A percentile compares a stretch with the other conserved stretches of the same genome.
These are phyloP conservation scores for Carollia perspicillata DNA, from an alignment of 2,113 vertebrate species.

Conservation along the genomic window DNA sequence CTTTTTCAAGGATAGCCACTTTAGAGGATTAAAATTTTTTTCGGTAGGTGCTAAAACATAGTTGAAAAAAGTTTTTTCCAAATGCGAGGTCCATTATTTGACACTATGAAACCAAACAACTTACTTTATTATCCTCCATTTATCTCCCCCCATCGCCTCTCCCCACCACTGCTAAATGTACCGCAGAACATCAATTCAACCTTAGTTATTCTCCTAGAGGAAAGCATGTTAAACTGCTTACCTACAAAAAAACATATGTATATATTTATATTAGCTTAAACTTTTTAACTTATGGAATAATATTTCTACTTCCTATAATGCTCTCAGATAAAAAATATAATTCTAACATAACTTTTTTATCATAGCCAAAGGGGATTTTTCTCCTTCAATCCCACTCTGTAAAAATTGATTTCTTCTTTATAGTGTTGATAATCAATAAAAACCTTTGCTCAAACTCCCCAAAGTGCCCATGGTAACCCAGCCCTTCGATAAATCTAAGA, in stretches of 20 bases:
- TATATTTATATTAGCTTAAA: background rate
- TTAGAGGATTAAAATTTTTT: background rate
- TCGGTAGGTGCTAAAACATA: background rate
- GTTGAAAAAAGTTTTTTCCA: background rate
- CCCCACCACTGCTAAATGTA: background rate
- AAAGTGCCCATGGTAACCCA: slow-evolving; percentile 43
- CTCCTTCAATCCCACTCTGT: background rate
- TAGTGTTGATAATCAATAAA: slow-evolving; percentile 70
- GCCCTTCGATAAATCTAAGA: slow-evolving; percentile 65
- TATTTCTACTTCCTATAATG: background rate
- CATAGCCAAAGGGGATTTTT: background rate
- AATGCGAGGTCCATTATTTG: background rate
- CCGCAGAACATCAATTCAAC: background rate
- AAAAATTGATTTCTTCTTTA: slow-evolving; percentile 60
- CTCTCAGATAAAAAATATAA: background rate
- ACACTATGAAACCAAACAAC: background rate
- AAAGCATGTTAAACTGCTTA: background rate
- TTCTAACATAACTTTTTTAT: background rate
- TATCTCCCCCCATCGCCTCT: background rate
- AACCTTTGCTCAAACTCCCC: slow-evolving; percentile 36
- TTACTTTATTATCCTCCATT: background rate
- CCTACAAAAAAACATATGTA: background rate
- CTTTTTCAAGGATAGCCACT: background rate
- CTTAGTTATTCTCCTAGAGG: background rate
- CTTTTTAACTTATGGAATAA: background rate